Evolutionary conservation across 2,888 invertebrate genomes (phyloP), one percentile per base, ranked within the genome.

Genomic region (Parnassius mnemosyne): DNA sequence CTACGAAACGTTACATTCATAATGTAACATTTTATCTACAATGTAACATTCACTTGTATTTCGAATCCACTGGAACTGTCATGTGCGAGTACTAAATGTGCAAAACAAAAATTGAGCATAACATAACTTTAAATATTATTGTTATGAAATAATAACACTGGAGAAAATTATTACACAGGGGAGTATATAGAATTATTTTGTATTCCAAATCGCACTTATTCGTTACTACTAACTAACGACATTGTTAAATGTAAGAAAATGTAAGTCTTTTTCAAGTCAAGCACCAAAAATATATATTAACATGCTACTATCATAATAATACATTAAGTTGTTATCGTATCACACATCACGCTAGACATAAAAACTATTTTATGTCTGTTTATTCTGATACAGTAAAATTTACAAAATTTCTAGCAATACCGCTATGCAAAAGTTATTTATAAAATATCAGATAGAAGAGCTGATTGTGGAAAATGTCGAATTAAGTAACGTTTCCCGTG

Each of bases 1-100:
- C 74, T 13, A 73, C 74, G 72, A 68, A 73, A 67, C 47, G 68
- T 75, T 68, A 74, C 73, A 66, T 71, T 70, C 61, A 67, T 53
- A 61, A 57, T 64, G 46, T 53, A 46, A 47, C 55, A 20, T 12
- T 47, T 20, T 20, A 3, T 13, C 13, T 53, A 53, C 41, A 11
- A 16, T 10, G 13, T 42, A 41, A 42, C 50, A 50, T 50, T 10
- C 43, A 50, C 9, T 10, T 43, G 25, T 47, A 47, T 47, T 25
- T 43, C 42, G 25, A 46, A 42, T 57, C 61, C 61, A 61, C 61
- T 61, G 61, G 61, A 53, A 49, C n/a, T 53, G 52, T 46, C 53
- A 52, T 53, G 57, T 53, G 10, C 52, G 3, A 57, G 46, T 43
- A 58, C 43, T 46, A 51, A 9, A n/a, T n/a, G 49, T n/a, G 10